phyloP scores from a whole-genome alignment of 2,113 vertebrate species.

The Cheirogaleus medius region DNA sequence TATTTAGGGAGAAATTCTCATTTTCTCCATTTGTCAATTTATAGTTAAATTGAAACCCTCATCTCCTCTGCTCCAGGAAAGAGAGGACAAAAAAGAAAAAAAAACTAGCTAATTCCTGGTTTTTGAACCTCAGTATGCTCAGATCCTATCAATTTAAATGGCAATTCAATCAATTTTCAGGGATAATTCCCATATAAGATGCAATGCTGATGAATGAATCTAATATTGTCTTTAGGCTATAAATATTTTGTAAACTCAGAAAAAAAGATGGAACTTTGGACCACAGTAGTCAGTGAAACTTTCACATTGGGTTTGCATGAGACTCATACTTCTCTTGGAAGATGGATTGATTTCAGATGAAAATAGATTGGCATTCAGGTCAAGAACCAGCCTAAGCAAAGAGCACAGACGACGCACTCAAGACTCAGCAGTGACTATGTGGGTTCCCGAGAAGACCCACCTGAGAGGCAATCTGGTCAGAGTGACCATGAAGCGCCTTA shows the following conservation, averaged over 20 bases:
- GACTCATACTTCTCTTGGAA: not conserved
- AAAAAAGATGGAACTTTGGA: not conserved
- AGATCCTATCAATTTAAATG: not conserved
- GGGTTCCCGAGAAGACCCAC: not conserved
- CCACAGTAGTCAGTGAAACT: not conserved
- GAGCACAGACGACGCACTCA: not conserved
- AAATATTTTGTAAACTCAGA: constrained; percentile 10
- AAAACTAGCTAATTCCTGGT: not conserved
- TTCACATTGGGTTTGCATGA: not conserved
- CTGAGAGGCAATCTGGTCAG: not conserved
- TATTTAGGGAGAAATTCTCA: not conserved
- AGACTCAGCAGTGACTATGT: not conserved
- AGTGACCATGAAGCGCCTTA: not conserved
- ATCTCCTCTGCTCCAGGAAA: not conserved
- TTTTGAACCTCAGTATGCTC: not conserved
- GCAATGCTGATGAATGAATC: not conserved
- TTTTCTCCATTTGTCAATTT: not conserved
- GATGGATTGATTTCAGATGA: not conserved
- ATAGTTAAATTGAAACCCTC: not conserved
- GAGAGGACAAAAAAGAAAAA: not conserved
- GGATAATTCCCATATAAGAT: not conserved
- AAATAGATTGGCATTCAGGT: not conserved
- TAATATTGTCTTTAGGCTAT: not conserved
- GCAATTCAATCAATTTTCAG: not conserved
- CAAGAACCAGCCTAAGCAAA: not conserved